Conservation (phyloP, 2,888 invertebrate genomes). For the Salticus scenicus region DNA sequence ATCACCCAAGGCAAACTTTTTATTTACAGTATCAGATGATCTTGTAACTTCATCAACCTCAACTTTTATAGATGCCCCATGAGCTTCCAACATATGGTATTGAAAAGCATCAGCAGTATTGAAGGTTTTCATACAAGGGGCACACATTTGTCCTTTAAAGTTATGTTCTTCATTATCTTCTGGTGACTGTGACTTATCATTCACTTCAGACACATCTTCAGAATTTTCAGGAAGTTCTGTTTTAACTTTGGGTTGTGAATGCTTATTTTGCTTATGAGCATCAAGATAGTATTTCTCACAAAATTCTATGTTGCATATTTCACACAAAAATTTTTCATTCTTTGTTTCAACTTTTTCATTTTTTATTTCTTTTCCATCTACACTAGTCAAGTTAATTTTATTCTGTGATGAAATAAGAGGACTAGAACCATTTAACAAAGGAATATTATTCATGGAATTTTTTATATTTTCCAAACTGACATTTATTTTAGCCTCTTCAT, state of each 20-base stretch:
- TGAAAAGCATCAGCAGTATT: constrained; percentile 62
- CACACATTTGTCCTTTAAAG: constrained; percentile 64
- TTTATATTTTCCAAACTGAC: constrained; percentile 59
- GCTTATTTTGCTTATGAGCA: constrained; percentile 83
- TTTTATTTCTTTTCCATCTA: constrained; percentile 5
- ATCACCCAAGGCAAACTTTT: constrained; percentile 34
- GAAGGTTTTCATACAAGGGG: constrained; percentile 67
- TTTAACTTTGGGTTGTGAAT: constrained; percentile 77
- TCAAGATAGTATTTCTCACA: constrained; percentile 81
- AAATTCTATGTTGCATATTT: constrained; percentile 81
- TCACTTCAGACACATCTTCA: constrained; percentile 27
- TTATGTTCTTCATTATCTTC: constrained; percentile 49
- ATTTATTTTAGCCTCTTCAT: constrained; percentile 59
- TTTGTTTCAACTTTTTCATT: no score
- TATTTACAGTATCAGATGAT: constrained; percentile 20
- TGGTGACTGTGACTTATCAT: constrained; percentile 24
- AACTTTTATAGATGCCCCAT: constrained; percentile 57
- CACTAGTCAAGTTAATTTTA: constrained; percentile 37
- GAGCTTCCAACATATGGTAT: constrained; percentile 58
- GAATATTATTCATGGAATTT: constrained; percentile 47
- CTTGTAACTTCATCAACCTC: constrained; percentile 39
- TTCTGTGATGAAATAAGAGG: constrained; percentile 37
- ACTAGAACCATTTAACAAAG: constrained; percentile 63
- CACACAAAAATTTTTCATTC: constrained; percentile 76
- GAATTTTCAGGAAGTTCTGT: constrained; percentile 52